Evolutionary conservation across 2,888 invertebrate species (phyloP).

Genomic region (Ochropleura leucogaster): DNA sequence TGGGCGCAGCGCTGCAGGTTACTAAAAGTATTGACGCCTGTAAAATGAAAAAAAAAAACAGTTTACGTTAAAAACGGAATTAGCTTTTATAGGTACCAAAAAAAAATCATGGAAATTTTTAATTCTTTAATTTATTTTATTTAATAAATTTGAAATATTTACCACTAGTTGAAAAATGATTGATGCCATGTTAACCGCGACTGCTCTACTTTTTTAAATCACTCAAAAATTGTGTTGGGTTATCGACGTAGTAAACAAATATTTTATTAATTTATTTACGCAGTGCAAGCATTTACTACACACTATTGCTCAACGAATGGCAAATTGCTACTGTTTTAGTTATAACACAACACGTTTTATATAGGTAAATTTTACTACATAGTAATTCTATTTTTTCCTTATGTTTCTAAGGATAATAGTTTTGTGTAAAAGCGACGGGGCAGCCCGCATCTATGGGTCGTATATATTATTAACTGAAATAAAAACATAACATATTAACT

Average conservation of each 20-base stretch:
- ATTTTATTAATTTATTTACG: not conserved
- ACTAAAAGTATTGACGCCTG: conserved; percentile 21
- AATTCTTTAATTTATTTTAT: too few relatives aligned
- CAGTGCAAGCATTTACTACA: not conserved
- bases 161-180: conserved; percentile 26
- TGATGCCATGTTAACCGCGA: conserved; percentile 11
- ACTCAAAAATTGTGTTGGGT: not conserved
- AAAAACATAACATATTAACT: not conserved
- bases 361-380: not conserved
- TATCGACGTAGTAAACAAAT: not conserved
- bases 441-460: not conserved
- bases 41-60: conserved; percentile 1
- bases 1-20: conserved; percentile 25
- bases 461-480: not conserved
- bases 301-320: not conserved
- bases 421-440: not conserved
- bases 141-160: conserved; percentile 2
- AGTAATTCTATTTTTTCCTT: conserved; percentile 7
- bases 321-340: conserved; percentile 16
- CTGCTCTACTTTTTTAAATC: not conserved
- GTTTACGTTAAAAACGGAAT: not conserved
- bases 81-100: not conserved
- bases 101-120: not conserved
- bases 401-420: not conserved
- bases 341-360: conserved; percentile 8